Percentiles rank a stretch among this genome's conserved stretches.
Conservation (phyloP, 2,888 invertebrate species). For the Coenonympha glycerion region DNA sequence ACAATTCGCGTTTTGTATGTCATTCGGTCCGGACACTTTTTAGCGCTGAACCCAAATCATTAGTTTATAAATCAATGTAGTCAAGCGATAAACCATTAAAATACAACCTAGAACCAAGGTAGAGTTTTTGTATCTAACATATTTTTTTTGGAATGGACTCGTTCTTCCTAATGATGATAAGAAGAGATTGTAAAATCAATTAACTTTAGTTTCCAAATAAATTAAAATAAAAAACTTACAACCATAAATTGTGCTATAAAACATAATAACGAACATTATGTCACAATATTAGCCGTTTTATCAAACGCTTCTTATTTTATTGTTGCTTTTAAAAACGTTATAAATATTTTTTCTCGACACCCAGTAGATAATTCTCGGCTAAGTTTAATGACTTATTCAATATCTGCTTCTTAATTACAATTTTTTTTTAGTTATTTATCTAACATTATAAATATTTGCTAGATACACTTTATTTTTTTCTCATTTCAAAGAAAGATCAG, state of each 20-base stretch:
- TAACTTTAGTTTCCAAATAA: background rate
- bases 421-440: slow-evolving; percentile 14
- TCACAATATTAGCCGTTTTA: slow-evolving; percentile 27
- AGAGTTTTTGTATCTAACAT: background rate
- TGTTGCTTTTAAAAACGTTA: slow-evolving; percentile 21
- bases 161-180: background rate
- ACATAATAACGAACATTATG: slow-evolving; percentile 19
- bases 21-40: too few species aligned
- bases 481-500: too few species aligned
- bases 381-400: slow-evolving; percentile 26
- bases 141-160: background rate
- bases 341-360: slow-evolving; percentile 26
- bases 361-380: slow-evolving; percentile 21
- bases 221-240: slow-evolving; percentile 1
- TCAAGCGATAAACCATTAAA: too few species aligned
- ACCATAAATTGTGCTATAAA: slow-evolving; percentile 7
- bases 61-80: too few species aligned
- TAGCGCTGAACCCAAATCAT: too few species aligned
- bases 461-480: too few species aligned
- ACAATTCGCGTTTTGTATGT: too few species aligned
- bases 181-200: background rate
- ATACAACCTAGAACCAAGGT: too few species aligned
- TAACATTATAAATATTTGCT: slow-evolving; percentile 1
- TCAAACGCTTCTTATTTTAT: slow-evolving; percentile 27
- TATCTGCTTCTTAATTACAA: slow-evolving; percentile 17